Percentiles rank a stretch among this genome's conserved stretches.
Evolutionary conservation across 1,140 invertebrate species (phyloP).

Genomic region (Adelges cooleyi): DNA sequence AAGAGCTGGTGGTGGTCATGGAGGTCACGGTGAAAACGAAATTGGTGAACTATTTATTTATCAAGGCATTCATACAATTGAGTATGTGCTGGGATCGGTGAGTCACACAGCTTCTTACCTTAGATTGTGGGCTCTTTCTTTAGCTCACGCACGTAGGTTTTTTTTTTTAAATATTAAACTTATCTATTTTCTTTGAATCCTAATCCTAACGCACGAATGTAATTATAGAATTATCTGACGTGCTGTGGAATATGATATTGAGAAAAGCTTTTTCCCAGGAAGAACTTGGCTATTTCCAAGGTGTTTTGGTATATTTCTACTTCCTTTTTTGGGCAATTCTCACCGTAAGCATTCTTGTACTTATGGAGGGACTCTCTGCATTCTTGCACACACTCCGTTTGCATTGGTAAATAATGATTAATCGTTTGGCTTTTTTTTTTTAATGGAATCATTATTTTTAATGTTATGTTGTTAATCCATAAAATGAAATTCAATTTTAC

Average conservation of each 20-base stretch:
- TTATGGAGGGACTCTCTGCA: slow-evolving; percentile 67
- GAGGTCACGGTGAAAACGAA: slow-evolving; percentile 58
- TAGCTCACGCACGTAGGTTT: slow-evolving; percentile 74
- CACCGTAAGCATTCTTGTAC: slow-evolving; percentile 52
- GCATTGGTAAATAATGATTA: slow-evolving; percentile 43
- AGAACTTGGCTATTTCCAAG: slow-evolving; percentile 58
- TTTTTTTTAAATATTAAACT: background rate
- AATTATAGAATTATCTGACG: slow-evolving; percentile 81
- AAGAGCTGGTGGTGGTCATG: slow-evolving; percentile 44
- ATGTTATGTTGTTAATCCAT: background rate
- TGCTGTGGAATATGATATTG: slow-evolving; percentile 93
- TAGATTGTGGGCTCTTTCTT: slow-evolving; percentile 92
- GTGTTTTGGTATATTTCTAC: slow-evolving; percentile 61
- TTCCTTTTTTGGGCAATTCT: slow-evolving; percentile 72
- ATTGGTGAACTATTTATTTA: slow-evolving; percentile 88
- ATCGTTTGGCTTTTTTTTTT: slow-evolving; percentile 9
- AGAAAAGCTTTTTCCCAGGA: slow-evolving; percentile 51
- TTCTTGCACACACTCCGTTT: slow-evolving; percentile 51
- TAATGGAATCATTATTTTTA: background rate
- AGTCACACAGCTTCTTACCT: slow-evolving; percentile 99
- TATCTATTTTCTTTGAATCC: background rate
- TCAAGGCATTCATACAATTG: slow-evolving; percentile 97
- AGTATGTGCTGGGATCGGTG: slow-evolving; percentile 93
- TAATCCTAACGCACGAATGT: background rate
- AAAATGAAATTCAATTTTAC: background rate